phyloP scores from a whole-genome alignment of 2,888 invertebrate species.

The Gryllus longicercus region DNA sequence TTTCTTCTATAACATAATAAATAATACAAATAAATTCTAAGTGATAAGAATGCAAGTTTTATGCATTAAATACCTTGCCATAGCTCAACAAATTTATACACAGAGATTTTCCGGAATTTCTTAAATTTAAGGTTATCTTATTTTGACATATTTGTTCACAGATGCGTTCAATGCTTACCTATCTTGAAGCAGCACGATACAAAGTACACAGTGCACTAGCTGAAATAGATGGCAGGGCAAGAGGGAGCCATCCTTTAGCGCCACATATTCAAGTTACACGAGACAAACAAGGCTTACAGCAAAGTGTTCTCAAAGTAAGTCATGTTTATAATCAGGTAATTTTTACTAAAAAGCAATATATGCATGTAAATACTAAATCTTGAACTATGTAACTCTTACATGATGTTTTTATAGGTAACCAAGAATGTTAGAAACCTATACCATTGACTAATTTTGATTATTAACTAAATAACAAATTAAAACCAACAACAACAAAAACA shows the following conservation, averaged over 20 bases:
- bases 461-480: no score
- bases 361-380: background rate
- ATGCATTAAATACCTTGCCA: background rate
- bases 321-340: no score
- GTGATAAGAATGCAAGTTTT: no score
- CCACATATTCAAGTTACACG: constrained; percentile 82
- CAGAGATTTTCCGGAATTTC: no score
- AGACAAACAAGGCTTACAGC: constrained; percentile 86
- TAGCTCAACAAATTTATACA: no score
- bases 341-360: background rate
- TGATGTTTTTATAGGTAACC: no score
- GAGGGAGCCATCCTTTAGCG: constrained; percentile 75
- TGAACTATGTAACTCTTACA: background rate
- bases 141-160: constrained; percentile 44
- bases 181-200: constrained; percentile 84
- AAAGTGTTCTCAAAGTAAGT: constrained; percentile 64
- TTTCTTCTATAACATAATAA: no score
- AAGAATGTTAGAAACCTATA: no score
- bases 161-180: constrained; percentile 90
- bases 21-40: no score
- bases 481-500: no score
- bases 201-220: constrained; percentile 81
- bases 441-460: no score
- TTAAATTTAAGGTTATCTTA: background rate
- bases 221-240: constrained; percentile 74